Percentiles rank a stretch among this genome's conserved stretches.
Conservation (phyloP, 92 coral and sea anemone species). For the Desmophyllum pertusum region DNA sequence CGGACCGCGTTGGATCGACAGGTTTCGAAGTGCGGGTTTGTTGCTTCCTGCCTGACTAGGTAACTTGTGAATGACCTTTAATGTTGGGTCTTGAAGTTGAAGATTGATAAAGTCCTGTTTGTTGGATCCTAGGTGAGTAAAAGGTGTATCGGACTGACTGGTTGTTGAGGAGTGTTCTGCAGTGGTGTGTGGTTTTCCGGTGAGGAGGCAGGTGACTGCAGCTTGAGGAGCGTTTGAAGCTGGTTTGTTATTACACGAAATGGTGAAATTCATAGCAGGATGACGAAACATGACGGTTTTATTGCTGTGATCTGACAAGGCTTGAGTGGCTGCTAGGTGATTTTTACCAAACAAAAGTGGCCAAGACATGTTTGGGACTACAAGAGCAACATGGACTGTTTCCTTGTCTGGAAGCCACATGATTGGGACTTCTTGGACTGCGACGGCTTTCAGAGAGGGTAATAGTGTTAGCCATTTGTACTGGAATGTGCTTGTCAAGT, state of each 20-base stretch:
- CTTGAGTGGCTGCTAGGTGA: slow-evolving; percentile 49
- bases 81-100: no score
- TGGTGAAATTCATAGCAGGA: slow-evolving; percentile 38
- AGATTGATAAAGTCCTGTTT: no score
- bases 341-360: slow-evolving; percentile 46
- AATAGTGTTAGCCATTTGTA: slow-evolving; percentile 42
- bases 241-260: slow-evolving; percentile 22
- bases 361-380: slow-evolving; percentile 49
- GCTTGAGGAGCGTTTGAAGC: slow-evolving; percentile 4
- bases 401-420: slow-evolving; percentile 42
- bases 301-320: slow-evolving; percentile 39
- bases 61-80: no score
- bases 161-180: slow-evolving; percentile 13
- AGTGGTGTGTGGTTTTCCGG: not conserved
- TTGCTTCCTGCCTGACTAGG: no score
- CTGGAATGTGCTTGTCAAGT: slow-evolving; percentile 44
- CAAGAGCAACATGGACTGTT: slow-evolving; percentile 36
- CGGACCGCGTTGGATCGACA: no score
- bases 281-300: slow-evolving; percentile 45
- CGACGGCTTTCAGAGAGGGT: slow-evolving; percentile 32
- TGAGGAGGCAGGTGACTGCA: slow-evolving; percentile 18
- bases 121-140: no score
- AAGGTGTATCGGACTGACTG: no score
- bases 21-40: no score
- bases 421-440: slow-evolving; percentile 54